phyloP scores from a whole-genome alignment of 2,113 vertebrate genomes.

The Aramus guarauna region DNA sequence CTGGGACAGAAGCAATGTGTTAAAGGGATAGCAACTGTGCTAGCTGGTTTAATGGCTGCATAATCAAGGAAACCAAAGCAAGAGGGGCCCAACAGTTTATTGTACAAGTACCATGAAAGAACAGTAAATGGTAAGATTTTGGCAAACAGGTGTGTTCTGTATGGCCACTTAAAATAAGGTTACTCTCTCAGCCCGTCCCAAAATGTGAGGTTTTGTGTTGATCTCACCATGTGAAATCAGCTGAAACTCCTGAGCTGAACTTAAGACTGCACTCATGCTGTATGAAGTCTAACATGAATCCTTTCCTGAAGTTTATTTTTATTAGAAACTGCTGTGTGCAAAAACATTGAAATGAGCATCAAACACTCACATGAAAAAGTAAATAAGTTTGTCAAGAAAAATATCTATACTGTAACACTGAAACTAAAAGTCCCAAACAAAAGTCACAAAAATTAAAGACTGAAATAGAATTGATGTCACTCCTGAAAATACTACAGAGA shows the following conservation, averaged over 20 bases:
- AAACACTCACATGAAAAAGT: rapidly evolving
- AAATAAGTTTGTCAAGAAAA: not conserved
- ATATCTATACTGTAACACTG: not conserved
- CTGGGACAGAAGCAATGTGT: not conserved
- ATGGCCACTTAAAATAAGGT: not conserved
- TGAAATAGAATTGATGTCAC: not conserved
- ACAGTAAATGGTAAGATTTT: not conserved
- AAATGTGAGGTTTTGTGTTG: not conserved
- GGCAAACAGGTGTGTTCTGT: not conserved
- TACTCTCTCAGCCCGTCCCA: not conserved
- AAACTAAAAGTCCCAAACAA: not conserved
- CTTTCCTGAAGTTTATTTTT: not conserved
- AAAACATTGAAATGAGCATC: not conserved
- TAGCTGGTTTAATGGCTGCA: not conserved
- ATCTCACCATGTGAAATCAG: not conserved
- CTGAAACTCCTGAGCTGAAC: not conserved
- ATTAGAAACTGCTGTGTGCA: not conserved
- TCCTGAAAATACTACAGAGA: not conserved
- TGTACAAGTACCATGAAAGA: not conserved
- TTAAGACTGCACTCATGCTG: not conserved
- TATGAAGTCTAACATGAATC: not conserved
- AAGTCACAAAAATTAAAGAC: not conserved
- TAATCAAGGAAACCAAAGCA: not conserved
- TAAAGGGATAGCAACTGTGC: not conserved
- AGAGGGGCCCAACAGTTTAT: not conserved